Evolutionary conservation across 2,113 vertebrate species (phyloP).

Genomic region (Sander vitreus): DNA sequence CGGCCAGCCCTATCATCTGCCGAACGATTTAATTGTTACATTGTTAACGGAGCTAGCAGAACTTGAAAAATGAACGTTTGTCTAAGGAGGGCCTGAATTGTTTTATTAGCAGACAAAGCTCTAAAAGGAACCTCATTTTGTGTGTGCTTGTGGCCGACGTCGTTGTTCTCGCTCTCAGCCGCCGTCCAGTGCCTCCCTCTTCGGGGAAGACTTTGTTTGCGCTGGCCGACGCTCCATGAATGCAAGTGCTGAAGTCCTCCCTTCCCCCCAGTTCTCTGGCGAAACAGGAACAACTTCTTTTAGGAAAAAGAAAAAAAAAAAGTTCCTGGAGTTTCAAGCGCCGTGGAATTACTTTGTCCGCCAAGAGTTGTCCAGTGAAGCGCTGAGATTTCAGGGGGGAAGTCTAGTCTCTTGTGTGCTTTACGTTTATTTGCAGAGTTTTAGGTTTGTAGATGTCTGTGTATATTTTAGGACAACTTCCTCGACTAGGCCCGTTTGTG

Average conservation of each 20-base stretch:
- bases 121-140: conserved; percentile 18
- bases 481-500: conserved; percentile 58
- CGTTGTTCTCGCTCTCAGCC: conserved; percentile 76
- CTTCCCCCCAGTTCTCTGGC: conserved; percentile 85
- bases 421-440: conserved; percentile 66
- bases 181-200: conserved; percentile 82
- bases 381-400: conserved; percentile 82
- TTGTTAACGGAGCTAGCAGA: conserved; percentile 78
- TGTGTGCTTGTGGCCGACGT: conserved; percentile 66
- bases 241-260: conserved; percentile 84
- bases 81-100: conserved; percentile 48
- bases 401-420: conserved; percentile 51
- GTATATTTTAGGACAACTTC: conserved; percentile 65
- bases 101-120: conserved; percentile 54
- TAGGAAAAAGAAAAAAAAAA: conserved; percentile 83
- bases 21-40: conserved; percentile 81
- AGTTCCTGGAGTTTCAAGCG: conserved; percentile 86
- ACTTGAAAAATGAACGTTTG: conserved; percentile 73
- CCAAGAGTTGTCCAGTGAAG: conserved; percentile 80
- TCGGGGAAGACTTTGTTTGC: conserved; percentile 86
- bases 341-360: conserved; percentile 84
- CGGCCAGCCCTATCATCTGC: conserved; percentile 75
- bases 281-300: conserved; percentile 91
- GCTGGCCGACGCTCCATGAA: conserved; percentile 84
- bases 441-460: conserved; percentile 53